Percentiles rank a stretch among this genome's conserved stretches.
phyloP scores from a whole-genome alignment of 30 jellyfish, hydroid and myxozoan species.

The Morbakka virulenta region DNA sequence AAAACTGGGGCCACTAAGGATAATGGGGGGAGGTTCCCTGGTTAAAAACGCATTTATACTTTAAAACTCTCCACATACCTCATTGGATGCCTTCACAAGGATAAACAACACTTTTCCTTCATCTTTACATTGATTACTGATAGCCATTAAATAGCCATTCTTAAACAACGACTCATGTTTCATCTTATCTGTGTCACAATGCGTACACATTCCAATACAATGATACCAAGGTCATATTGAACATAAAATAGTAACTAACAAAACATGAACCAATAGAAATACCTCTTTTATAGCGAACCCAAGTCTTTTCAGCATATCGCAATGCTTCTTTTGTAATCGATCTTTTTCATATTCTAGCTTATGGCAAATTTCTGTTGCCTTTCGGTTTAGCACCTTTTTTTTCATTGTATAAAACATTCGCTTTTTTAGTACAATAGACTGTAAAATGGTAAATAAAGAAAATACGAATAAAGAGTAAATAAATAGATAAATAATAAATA shows the following conservation, averaged over 20 bases:
- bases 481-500: neutral
- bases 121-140: too few relatives aligned
- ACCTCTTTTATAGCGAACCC: slow-evolving; percentile 79
- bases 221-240: neutral
- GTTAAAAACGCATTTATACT: too few relatives aligned
- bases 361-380: slow-evolving; percentile 24
- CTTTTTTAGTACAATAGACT: slow-evolving; percentile 80
- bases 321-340: slow-evolving; percentile 41
- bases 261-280: too few relatives aligned
- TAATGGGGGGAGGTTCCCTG: too few relatives aligned
- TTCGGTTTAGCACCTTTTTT: slow-evolving; percentile 61
- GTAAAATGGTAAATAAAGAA: neutral
- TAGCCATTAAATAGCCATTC: too few relatives aligned
- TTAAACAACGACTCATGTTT: too few relatives aligned
- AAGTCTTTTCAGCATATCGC: slow-evolving; percentile 40
- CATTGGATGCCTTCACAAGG: too few relatives aligned
- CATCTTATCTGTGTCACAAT: too few relatives aligned
- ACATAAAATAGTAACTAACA: neutral
- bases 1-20: too few relatives aligned
- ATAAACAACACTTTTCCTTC: too few relatives aligned
- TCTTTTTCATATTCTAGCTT: slow-evolving; percentile 40
- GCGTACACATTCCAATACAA: too few relatives aligned
- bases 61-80: too few relatives aligned
- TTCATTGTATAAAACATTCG: slow-evolving; percentile 72
- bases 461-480: neutral